phyloP scores from a whole-genome alignment of 2,888 invertebrate genomes.

The Luperina nickerlii region DNA sequence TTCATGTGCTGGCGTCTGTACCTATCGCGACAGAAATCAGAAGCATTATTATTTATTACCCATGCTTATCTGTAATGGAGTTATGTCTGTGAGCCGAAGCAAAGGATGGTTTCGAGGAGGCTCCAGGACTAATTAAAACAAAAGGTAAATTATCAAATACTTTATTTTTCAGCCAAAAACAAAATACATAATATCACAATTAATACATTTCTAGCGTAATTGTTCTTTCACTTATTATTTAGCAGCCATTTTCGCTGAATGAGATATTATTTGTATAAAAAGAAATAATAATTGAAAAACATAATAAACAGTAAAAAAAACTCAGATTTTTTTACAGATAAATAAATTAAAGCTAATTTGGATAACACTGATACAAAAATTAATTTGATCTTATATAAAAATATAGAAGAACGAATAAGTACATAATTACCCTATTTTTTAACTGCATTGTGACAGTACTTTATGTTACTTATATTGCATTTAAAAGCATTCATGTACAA shows the following conservation, averaged over 20 bases:
- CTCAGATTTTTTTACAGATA: background rate
- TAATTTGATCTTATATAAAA: background rate
- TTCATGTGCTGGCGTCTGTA: too few species aligned
- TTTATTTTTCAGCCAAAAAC: constrained; percentile 69
- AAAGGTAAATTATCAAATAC: constrained; percentile 52
- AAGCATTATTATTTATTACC: background rate
- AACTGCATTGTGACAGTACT: constrained; percentile 16
- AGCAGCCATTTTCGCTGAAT: constrained; percentile 8
- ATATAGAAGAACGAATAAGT: constrained; percentile 35
- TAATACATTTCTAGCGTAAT: constrained; percentile 30
- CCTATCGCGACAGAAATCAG: background rate
- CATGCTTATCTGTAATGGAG: background rate
- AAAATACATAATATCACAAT: constrained; percentile 71
- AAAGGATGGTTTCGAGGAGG: background rate
- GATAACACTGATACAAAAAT: constrained; percentile 23
- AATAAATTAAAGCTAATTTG: constrained; percentile 38
- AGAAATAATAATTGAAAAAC: constrained; percentile 1
- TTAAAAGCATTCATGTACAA: constrained; percentile 18
- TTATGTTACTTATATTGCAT: constrained; percentile 18
- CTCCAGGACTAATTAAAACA: constrained; percentile 27
- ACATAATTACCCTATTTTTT: constrained; percentile 24
- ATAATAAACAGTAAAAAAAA: constrained; percentile 13
- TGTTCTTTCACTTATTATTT: constrained; percentile 17
- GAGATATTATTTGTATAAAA: background rate
- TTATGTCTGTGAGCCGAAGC: background rate